A percentile compares a stretch with the other conserved stretches of the same genome.
These are phyloP conservation scores for Epirrita christyi DNA, from an alignment of 2,888 invertebrate genomes.

Conservation along the genomic window DNA sequence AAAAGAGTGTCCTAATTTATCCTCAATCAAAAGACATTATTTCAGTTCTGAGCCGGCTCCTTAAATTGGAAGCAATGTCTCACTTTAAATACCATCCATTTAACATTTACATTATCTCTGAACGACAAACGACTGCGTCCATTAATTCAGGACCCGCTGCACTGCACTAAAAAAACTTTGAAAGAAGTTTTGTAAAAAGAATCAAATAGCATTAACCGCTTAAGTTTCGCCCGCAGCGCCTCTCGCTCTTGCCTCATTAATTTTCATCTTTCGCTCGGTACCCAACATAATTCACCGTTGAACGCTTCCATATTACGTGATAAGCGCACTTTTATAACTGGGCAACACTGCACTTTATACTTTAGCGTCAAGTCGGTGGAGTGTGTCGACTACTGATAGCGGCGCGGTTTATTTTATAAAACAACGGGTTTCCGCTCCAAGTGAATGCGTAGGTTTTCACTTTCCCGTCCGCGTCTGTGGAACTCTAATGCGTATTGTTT, in stretches of 20 bases:
- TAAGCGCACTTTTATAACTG: slow-evolving; percentile 74
- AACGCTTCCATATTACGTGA: slow-evolving; percentile 79
- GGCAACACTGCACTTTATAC: slow-evolving; percentile 68
- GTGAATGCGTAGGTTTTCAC: slow-evolving; percentile 58
- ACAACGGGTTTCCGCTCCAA: slow-evolving; percentile 75
- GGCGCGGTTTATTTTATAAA: slow-evolving; percentile 79
- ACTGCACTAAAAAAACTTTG: slow-evolving; percentile 50
- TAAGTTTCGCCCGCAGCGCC: slow-evolving; percentile 51
- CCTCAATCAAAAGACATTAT: slow-evolving; percentile 34
- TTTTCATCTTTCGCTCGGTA: slow-evolving; percentile 80
- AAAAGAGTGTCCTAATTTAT: slow-evolving; percentile 22
- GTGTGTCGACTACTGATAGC: slow-evolving; percentile 81
- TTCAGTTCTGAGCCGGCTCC: slow-evolving; percentile 46
- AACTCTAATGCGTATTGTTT: slow-evolving; percentile 60
- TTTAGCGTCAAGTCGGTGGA: slow-evolving; percentile 73
- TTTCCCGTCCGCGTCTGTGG: slow-evolving; percentile 48
- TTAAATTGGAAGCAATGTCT: slow-evolving; percentile 54
- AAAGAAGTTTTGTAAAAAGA: slow-evolving; percentile 55
- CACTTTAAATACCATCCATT: slow-evolving; percentile 56
- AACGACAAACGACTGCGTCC: slow-evolving; percentile 56
- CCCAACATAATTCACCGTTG: slow-evolving; percentile 81
- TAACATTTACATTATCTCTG: slow-evolving; percentile 57
- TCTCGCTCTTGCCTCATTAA: slow-evolving; percentile 82
- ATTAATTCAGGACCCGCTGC: slow-evolving; percentile 59
- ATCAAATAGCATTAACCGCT: slow-evolving; percentile 67